Evolutionary conservation across 2,113 vertebrate genomes (phyloP).

Genomic region (Pantherophis guttatus): DNA sequence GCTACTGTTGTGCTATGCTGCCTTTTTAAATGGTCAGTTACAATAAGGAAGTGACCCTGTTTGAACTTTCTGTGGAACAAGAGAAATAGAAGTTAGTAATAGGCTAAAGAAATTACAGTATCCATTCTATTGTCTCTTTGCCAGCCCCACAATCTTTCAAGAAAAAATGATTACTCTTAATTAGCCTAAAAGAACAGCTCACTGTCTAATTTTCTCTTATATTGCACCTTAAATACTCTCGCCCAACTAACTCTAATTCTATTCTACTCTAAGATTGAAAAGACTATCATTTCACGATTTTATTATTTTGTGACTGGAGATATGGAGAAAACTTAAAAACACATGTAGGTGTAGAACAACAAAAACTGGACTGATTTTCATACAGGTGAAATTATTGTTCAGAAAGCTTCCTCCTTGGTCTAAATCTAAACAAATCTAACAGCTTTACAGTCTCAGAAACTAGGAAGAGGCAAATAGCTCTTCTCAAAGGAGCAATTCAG

Average conservation of each 20-base stretch:
- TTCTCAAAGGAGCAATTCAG: not conserved
- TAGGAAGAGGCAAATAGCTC: no score
- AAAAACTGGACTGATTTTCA: not conserved
- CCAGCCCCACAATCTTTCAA: constrained; percentile 11
- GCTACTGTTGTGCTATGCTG: not conserved
- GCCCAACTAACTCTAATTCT: not conserved
- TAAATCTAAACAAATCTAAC: not conserved
- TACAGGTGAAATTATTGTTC: not conserved
- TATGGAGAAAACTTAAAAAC: not conserved
- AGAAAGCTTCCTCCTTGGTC: not conserved
- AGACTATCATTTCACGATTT: not conserved
- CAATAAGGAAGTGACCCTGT: constrained; percentile 42
- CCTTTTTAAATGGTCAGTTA: constrained; percentile 22
- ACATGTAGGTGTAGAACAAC: not conserved
- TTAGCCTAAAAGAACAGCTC: fast-evolving
- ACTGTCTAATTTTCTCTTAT: not conserved
- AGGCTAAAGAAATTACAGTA: constrained; percentile 45
- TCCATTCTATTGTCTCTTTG: constrained; percentile 44
- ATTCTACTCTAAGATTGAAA: not conserved
- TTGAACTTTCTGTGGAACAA: constrained; percentile 46
- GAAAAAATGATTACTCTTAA: not conserved
- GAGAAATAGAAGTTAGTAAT: constrained; percentile 39
- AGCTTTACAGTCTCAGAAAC: not conserved
- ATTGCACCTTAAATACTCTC: not conserved
- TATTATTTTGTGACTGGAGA: not conserved